Percentiles rank a stretch among this genome's conserved stretches.
phyloP scores from a whole-genome alignment of 2,888 invertebrate species.

The Oligia latruncula region DNA sequence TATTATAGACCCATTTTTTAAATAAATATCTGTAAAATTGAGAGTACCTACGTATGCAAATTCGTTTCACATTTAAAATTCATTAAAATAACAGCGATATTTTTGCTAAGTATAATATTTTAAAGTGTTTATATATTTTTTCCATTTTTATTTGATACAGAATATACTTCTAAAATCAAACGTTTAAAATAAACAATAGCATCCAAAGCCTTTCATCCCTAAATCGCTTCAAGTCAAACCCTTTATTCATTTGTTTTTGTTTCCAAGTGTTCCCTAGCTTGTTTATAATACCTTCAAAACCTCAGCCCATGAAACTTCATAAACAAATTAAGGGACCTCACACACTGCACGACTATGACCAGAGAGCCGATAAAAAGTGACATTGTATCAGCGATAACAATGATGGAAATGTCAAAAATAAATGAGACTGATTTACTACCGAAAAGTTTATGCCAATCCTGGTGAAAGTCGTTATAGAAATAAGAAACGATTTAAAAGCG shows the following conservation, averaged over 20 bases:
- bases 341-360: background rate
- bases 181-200: slow-evolving; percentile 2
- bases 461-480: background rate
- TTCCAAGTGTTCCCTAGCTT: slow-evolving; percentile 8
- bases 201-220: slow-evolving; percentile 8
- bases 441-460: background rate
- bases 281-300: background rate
- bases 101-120: background rate
- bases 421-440: no score
- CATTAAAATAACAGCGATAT: background rate
- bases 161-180: background rate
- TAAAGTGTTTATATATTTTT: background rate
- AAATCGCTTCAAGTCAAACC: slow-evolving; percentile 20
- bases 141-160: background rate
- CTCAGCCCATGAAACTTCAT: background rate
- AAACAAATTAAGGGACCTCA: slow-evolving; percentile 8
- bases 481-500: background rate
- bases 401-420: background rate
- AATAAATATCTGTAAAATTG: background rate
- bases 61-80: background rate
- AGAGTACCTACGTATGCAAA: background rate
- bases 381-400: background rate
- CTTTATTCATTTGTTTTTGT: slow-evolving; percentile 21
- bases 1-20: background rate
- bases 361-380: background rate